A percentile compares a stretch with the other conserved stretches of the same genome.
These are phyloP conservation scores for Macroteleia sp. DNA, from an alignment of 2,888 invertebrate species.

Conservation along the genomic window DNA sequence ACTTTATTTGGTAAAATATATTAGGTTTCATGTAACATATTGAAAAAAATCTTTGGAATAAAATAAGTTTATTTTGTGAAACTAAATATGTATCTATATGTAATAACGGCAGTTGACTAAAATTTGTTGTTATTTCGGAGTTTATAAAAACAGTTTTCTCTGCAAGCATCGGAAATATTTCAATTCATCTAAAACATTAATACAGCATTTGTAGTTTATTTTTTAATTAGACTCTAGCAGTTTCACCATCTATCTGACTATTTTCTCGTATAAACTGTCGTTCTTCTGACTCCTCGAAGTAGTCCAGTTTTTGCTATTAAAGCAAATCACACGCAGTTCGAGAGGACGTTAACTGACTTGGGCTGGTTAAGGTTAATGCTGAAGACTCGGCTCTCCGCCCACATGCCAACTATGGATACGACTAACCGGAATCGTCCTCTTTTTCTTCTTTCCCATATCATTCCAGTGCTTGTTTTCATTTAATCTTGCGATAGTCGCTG, in stretches of 20 bases:
- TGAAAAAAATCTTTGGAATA: too few relatives aligned
- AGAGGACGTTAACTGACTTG: constrained; percentile 43
- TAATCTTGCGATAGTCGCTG: constrained; percentile 40
- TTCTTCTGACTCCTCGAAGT: constrained; percentile 35
- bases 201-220: too few relatives aligned
- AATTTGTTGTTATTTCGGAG: too few relatives aligned
- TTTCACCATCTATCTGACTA: neutral
- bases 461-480: constrained; percentile 52
- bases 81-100: too few relatives aligned
- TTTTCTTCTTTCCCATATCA: constrained; percentile 50
- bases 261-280: constrained; percentile 7
- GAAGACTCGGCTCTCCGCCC: constrained; percentile 64
- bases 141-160: too few relatives aligned
- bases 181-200: too few relatives aligned
- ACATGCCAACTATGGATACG: constrained; percentile 67
- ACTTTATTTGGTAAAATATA: too few relatives aligned
- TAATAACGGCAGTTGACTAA: too few relatives aligned
- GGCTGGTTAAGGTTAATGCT: constrained; percentile 58
- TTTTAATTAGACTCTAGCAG: too few relatives aligned
- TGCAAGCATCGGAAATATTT: too few relatives aligned
- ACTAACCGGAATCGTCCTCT: constrained; percentile 53
- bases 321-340: constrained; percentile 49
- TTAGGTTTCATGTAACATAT: too few relatives aligned
- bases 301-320: constrained; percentile 56
- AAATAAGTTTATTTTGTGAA: too few relatives aligned